Conservation (phyloP, 2,888 invertebrate species). For the Agrilus mali region DNA sequence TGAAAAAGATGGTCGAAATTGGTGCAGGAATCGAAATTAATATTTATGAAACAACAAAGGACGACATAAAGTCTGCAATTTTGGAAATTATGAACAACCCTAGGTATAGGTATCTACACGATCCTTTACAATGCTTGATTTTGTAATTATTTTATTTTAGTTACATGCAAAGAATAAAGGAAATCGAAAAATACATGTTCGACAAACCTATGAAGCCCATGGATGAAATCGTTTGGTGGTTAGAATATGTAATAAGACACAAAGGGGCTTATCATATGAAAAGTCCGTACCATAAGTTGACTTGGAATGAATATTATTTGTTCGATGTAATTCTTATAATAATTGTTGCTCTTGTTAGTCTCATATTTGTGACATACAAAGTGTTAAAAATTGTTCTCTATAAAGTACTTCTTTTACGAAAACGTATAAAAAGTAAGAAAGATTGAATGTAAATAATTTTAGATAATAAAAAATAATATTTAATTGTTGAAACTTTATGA, state of each 20-base stretch:
- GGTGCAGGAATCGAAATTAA: slow-evolving; percentile 15
- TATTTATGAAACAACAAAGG: slow-evolving; percentile 2
- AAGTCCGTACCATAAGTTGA: slow-evolving; percentile 9
- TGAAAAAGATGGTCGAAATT: slow-evolving; percentile 15
- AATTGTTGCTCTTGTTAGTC: neutral
- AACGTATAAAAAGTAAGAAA: no score
- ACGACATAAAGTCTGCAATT: neutral
- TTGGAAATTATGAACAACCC: slow-evolving; percentile 4
- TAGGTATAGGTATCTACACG: no score
- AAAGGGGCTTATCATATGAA: slow-evolving; percentile 12
- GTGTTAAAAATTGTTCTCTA: neutral
- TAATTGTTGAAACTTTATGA: no score
- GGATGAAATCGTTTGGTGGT: slow-evolving; percentile 13
- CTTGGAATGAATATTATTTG: slow-evolving; percentile 12
- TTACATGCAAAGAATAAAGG: slow-evolving; percentile 3
- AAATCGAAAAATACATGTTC: no score
- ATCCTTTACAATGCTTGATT: no score
- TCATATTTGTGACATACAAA: neutral
- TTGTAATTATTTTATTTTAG: slow-evolving; percentile 5
- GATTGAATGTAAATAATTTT: no score
- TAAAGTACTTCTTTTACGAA: no score
- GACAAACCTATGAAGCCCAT: slow-evolving; percentile 11
- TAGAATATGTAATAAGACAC: slow-evolving; percentile 12
- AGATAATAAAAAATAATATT: no score
- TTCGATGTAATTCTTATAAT: slow-evolving; percentile 10